Conservation (phyloP, 2,888 invertebrate genomes). For the Macrophya alboannulata region DNA sequence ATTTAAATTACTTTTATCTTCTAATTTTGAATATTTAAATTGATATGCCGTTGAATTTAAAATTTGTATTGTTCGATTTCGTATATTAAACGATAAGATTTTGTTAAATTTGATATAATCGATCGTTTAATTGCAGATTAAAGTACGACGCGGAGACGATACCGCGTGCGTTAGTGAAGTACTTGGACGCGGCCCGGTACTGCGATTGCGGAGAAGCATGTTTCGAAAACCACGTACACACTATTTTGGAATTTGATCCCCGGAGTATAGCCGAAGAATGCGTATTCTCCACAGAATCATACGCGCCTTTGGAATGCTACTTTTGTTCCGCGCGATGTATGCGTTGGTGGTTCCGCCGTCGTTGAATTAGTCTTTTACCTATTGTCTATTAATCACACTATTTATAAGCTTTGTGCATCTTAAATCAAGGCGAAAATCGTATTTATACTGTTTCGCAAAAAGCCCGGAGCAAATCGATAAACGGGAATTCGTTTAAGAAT, state of each 20-base stretch:
- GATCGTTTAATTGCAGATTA: conserved; percentile 17
- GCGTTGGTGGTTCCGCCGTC: not conserved
- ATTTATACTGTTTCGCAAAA: not conserved
- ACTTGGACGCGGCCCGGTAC: conserved; percentile 84
- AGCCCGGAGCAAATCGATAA: not conserved
- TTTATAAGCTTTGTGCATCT: not conserved
- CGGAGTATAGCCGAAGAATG: conserved; percentile 66
- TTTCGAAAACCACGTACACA: conserved; percentile 68
- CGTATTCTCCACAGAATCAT: conserved; percentile 72
- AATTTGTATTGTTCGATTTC: conserved; percentile 3
- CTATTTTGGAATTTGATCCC: conserved; percentile 63
- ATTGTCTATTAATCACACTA: not conserved
- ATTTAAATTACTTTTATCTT: not conserved
- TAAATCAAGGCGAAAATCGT: not conserved
- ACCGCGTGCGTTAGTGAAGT: conserved; percentile 83
- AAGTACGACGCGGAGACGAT: conserved; percentile 83
- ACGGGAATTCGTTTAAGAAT: conserved; percentile 27
- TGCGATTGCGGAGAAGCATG: conserved; percentile 84
- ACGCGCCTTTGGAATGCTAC: conserved; percentile 83
- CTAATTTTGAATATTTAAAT: conserved; percentile 1
- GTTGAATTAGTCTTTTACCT: not conserved
- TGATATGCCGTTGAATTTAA: conserved; percentile 8
- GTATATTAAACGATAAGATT: conserved; percentile 30
- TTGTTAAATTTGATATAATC: not conserved
- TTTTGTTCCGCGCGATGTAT: conserved; percentile 83